These are phyloP conservation scores for Xerus rutilus DNA, from an alignment of 2,797 vertebrate species.

Conservation along the genomic window DNA sequence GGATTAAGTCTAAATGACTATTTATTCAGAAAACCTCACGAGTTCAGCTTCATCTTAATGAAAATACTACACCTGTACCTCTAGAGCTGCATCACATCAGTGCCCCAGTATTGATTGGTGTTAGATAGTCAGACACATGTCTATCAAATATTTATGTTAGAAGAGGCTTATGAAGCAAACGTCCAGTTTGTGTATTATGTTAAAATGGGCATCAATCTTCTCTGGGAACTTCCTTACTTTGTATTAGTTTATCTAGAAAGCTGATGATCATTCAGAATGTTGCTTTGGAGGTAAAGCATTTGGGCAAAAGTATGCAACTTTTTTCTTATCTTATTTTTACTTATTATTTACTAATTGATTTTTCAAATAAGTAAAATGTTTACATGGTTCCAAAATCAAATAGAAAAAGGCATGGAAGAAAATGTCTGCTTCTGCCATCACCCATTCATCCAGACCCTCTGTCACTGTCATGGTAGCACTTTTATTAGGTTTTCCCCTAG, in stretches of 20 bases:
- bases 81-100: background rate
- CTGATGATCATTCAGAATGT: background rate
- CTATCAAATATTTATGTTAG: background rate
- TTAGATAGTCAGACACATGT: background rate
- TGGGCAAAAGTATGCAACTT: background rate
- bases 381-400: background rate
- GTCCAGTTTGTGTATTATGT: background rate
- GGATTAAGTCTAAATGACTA: background rate
- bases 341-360: background rate
- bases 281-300: background rate
- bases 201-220: background rate
- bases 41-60: background rate
- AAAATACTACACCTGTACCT: background rate
- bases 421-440: background rate
- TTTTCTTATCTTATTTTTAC: background rate
- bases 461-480: background rate
- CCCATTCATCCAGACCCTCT: background rate
- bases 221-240: background rate
- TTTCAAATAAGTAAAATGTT: constrained; percentile 1
- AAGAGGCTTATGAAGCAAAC: background rate
- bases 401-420: background rate
- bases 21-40: background rate
- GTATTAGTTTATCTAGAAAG: background rate
- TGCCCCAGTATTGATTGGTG: background rate
- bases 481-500: background rate